Evolutionary conservation across 2,888 invertebrate genomes (phyloP).

Genomic region (Drosophila borborema): DNA sequence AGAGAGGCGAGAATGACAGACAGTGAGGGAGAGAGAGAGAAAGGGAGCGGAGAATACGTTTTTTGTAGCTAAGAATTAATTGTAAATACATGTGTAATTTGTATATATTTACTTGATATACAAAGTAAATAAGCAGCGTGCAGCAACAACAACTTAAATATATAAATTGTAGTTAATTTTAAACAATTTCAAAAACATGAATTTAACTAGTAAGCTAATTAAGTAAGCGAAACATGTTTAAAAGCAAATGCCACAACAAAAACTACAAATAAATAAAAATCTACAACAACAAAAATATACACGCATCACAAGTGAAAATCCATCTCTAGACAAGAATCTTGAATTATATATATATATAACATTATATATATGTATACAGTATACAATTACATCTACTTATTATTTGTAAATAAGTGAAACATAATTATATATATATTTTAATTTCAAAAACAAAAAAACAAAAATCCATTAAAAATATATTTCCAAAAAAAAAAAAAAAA

Average conservation of each 20-base stretch:
- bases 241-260: constrained; percentile 69
- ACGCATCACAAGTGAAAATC: constrained; percentile 43
- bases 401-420: constrained; percentile 78
- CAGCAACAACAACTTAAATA: constrained; percentile 59
- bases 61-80: constrained; percentile 74
- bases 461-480: constrained; percentile 75
- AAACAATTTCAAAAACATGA: constrained; percentile 71
- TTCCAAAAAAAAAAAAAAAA: constrained; percentile 66
- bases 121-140: constrained; percentile 73
- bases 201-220: constrained; percentile 72
- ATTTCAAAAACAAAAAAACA: constrained; percentile 64
- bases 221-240: constrained; percentile 62
- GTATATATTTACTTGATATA: constrained; percentile 77
- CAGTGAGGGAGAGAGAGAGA: too few species aligned
- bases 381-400: constrained; percentile 73
- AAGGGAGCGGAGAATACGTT: constrained; percentile 17
- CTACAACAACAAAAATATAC: constrained; percentile 26
- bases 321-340: constrained; percentile 66
- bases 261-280: constrained; percentile 47
- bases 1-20: not conserved
- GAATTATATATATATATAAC: constrained; percentile 31
- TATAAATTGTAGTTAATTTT: constrained; percentile 78
- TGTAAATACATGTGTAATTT: constrained; percentile 78
- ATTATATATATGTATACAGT: constrained; percentile 42
- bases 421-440: constrained; percentile 64